A percentile compares a stretch with the other conserved stretches of the same genome.
phyloP scores from a whole-genome alignment of 2,888 invertebrate species.

The Thysanoteuthis rhombus region DNA sequence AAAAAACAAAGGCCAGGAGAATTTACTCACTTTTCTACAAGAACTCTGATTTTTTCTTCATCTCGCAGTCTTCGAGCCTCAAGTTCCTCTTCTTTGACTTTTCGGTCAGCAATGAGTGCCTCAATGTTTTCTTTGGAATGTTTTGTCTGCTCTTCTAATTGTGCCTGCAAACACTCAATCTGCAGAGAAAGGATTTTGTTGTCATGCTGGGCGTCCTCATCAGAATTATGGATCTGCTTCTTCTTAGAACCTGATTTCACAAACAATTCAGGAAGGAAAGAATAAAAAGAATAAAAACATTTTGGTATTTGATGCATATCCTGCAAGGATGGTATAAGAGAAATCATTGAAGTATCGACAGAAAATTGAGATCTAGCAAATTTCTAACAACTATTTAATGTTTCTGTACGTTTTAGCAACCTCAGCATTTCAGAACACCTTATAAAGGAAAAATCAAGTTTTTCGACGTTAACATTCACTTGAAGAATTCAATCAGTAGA shows the following conservation, averaged over 20 bases:
- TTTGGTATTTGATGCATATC: too few relatives aligned
- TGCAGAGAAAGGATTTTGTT: conserved; percentile 62
- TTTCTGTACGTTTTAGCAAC: too few relatives aligned
- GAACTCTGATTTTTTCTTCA: conserved; percentile 64
- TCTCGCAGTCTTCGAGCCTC: conserved; percentile 65
- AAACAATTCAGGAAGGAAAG: not conserved
- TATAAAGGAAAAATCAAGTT: too few relatives aligned
- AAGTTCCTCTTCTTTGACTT: conserved; percentile 65
- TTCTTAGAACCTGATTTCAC: not conserved
- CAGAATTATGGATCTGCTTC: not conserved
- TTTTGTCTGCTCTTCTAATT: conserved; percentile 67
- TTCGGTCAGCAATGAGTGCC: conserved; percentile 65
- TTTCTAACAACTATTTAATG: too few relatives aligned
- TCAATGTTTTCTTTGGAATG: conserved; percentile 66
- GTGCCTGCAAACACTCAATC: conserved; percentile 64
- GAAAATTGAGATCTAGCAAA: too few relatives aligned
- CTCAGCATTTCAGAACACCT: too few relatives aligned
- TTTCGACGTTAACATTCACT: too few relatives aligned
- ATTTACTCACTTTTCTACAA: conserved; percentile 64
- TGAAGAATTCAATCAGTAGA: too few relatives aligned
- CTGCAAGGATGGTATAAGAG: too few relatives aligned
- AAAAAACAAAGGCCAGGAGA: not conserved
- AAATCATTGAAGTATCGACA: too few relatives aligned
- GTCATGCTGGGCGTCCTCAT: conserved; percentile 48
- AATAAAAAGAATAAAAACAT: too few relatives aligned